Evolutionary conservation across 2,888 invertebrate genomes (phyloP).

Genomic region (Apodemia duryi): DNA sequence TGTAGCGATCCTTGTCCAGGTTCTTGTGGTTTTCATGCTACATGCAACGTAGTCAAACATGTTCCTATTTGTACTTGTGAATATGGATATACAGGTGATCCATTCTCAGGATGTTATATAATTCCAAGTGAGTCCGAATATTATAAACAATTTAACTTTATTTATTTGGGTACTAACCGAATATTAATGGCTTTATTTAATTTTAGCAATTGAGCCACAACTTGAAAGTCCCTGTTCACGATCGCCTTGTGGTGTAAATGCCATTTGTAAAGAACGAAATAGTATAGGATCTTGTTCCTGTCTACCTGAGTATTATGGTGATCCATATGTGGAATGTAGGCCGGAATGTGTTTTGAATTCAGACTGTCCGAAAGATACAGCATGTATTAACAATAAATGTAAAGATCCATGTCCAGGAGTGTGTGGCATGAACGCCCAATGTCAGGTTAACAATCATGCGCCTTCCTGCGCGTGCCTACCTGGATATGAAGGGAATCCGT

Average conservation of each 20-base stretch:
- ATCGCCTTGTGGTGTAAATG: constrained; percentile 92
- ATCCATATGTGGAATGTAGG: constrained; percentile 91
- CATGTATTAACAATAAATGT: constrained; percentile 91
- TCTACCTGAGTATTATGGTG: constrained; percentile 89
- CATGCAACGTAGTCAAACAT: constrained; percentile 85
- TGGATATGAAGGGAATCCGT: constrained; percentile 89
- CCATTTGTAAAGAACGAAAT: constrained; percentile 89
- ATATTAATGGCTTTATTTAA: constrained; percentile 13
- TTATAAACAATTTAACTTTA: constrained; percentile 25
- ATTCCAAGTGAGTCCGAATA: constrained; percentile 74
- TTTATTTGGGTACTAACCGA: background rate
- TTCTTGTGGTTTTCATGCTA: constrained; percentile 85
- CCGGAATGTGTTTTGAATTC: constrained; percentile 94
- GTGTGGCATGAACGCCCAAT: constrained; percentile 91
- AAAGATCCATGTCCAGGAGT: constrained; percentile 90
- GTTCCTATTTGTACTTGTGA: constrained; percentile 86
- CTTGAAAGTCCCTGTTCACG: constrained; percentile 84
- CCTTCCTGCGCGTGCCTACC: constrained; percentile 87
- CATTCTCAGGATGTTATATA: constrained; percentile 85
- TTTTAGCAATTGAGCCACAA: constrained; percentile 77
- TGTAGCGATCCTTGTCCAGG: constrained; percentile 88
- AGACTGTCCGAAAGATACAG: constrained; percentile 87
- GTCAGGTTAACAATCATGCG: constrained; percentile 89
- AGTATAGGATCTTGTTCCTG: constrained; percentile 91
- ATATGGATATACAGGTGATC: constrained; percentile 86